Percentiles rank a stretch among this genome's conserved stretches.
These are phyloP conservation scores for Ophion obscuratus DNA, from an alignment of 2,888 invertebrate species.

Conservation along the genomic window DNA sequence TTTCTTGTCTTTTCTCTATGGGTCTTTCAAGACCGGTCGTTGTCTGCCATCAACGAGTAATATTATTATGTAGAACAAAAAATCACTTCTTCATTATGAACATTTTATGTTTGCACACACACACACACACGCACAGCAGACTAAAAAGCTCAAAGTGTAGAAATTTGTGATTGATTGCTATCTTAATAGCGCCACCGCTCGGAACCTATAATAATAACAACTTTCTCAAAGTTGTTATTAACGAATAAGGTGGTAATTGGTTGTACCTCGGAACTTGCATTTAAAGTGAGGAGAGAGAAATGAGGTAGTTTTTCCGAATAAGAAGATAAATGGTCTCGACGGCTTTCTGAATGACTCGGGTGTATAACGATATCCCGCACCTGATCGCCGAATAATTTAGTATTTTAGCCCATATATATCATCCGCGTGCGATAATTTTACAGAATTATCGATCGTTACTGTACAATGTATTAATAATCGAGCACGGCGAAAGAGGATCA, in stretches of 20 bases:
- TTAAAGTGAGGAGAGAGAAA: neutral
- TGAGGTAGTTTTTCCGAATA: slow-evolving; percentile 54
- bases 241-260: slow-evolving; percentile 73
- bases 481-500: neutral
- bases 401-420: slow-evolving; percentile 47
- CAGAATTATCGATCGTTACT: slow-evolving; percentile 45
- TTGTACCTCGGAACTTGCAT: slow-evolving; percentile 54
- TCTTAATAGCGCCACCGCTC: neutral
- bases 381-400: slow-evolving; percentile 49
- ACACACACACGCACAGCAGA: slow-evolving; percentile 11
- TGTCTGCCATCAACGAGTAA: neutral
- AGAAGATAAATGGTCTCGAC: slow-evolving; percentile 57
- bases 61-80: neutral
- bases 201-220: slow-evolving; percentile 73
- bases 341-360: slow-evolving; percentile 48
- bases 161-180: slow-evolving; percentile 71
- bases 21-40: neutral
- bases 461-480: slow-evolving; percentile 36
- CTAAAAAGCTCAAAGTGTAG: slow-evolving; percentile 73
- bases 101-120: slow-evolving; percentile 14
- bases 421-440: slow-evolving; percentile 33
- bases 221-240: slow-evolving; percentile 70
- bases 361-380: slow-evolving; percentile 41
- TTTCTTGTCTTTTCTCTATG: too few relatives aligned
- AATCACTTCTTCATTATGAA: slow-evolving; percentile 7